Evolutionary conservation across 1,140 invertebrate genomes (phyloP).

Genomic region (Drosophila setifemur): DNA sequence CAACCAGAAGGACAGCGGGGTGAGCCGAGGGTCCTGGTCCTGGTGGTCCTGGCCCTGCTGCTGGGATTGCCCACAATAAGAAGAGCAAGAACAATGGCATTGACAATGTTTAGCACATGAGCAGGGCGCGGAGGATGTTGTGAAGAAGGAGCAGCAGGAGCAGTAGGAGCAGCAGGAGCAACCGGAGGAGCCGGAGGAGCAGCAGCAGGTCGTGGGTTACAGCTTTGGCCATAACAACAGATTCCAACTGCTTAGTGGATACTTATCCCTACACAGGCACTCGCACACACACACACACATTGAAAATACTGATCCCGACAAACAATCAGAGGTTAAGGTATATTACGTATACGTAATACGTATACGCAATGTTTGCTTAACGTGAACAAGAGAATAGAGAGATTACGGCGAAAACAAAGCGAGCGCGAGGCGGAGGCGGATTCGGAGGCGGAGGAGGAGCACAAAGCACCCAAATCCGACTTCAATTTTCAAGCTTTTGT

Average conservation of each 20-base stretch:
- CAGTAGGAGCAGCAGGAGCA: constrained; percentile 16
- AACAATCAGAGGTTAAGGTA: constrained; percentile 45
- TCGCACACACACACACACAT: neutral
- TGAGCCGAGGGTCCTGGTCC: neutral
- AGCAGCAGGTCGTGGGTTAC: constrained; percentile 36
- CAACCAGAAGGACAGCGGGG: constrained; percentile 29
- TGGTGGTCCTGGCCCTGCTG: too few relatives aligned
- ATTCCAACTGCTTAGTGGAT: constrained; percentile 77
- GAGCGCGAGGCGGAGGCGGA: too few relatives aligned
- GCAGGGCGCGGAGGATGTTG: neutral
- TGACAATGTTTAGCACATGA: constrained; percentile 44
- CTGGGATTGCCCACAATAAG: constrained; percentile 7
- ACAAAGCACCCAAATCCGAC: constrained; percentile 41
- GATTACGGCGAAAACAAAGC: constrained; percentile 47
- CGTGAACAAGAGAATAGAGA: constrained; percentile 40
- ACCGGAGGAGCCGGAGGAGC: neutral
- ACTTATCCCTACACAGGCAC: constrained; percentile 54
- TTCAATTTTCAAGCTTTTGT: constrained; percentile 49
- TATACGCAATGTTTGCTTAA: constrained; percentile 72
- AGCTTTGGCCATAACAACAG: constrained; percentile 67
- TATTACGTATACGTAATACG: constrained; percentile 59
- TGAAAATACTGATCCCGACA: constrained; percentile 6
- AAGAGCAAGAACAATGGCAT: constrained; percentile 40
- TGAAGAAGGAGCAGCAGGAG: neutral
- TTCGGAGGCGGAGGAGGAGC: neutral